Evolutionary conservation across 2,113 vertebrate species (phyloP).

Genomic region (Physeter macrocephalus): DNA sequence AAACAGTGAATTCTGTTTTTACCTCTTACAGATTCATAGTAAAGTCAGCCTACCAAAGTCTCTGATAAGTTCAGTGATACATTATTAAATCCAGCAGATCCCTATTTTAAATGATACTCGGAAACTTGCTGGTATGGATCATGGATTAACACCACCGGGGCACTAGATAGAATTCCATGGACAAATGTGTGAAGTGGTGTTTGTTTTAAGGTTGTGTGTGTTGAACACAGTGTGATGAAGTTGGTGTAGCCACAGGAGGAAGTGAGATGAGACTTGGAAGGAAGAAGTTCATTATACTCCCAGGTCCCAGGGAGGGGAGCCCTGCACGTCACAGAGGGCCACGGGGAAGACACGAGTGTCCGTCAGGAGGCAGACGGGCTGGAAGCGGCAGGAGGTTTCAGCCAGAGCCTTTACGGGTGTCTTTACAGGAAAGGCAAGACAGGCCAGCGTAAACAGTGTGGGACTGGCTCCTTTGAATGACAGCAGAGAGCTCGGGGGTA

Average conservation of each 20-base stretch:
- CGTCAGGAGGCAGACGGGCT: background rate
- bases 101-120: background rate
- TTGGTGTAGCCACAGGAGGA: background rate
- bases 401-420: background rate
- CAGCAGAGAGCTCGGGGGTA: background rate
- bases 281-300: background rate
- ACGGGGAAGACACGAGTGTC: background rate
- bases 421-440: background rate
- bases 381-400: background rate
- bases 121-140: background rate
- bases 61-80: background rate
- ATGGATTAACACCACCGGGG: background rate
- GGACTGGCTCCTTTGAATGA: background rate
- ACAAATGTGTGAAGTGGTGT: background rate
- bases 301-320: too few species aligned
- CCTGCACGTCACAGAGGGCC: accelerated
- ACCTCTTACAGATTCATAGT: background rate
- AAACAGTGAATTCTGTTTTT: background rate
- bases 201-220: background rate
- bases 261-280: too few species aligned
- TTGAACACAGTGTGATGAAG: background rate
- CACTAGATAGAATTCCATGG: background rate
- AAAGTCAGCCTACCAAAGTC: background rate
- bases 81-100: background rate
- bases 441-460: accelerated